Evolutionary conservation across 2,113 vertebrate species (phyloP), one percentile per base, ranked within the genome.

Genomic region (Ameiurus melas): DNA sequence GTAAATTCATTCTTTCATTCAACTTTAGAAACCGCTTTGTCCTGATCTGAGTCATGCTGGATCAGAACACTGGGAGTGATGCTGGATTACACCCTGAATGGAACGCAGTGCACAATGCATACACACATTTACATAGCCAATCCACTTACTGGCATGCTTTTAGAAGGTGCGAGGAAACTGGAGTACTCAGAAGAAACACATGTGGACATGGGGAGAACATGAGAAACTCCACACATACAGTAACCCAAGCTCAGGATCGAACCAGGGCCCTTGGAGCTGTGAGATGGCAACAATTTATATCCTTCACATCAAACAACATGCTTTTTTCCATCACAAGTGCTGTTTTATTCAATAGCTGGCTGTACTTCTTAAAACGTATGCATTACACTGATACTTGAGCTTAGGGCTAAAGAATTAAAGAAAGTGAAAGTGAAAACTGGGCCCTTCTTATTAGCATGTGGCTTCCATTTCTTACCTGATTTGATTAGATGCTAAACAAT

Each of bases 401-500:
- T 36, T 57, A 6, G 12, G 22, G 10, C 39, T 36, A 36, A 57
- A 43, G 55, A 77, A 47, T 39, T 58, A 58, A 57, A 75, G 12
- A 85, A 58, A 70, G 19, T 27, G 51, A 68, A 84, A 84, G 64
- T 70, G 17, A 70, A 70, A 84, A 2, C 10, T 70, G 43, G 30
- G 47, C n/a, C 19, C 17, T 30, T 84, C 43, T 33, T 8, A 68
- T 66, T 66, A 70, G 14, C 17, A 36, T n/a, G n/a, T 22, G 14
- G 8, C 1, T 27, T 27, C 27, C n/a, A 70, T 33, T 20, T 30
- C 3, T 68, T 51, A 27, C 16, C 17, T 30, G 16, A 22, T 57
- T 75, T 85, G 68, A 85, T 85, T 13, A 58, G 30, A 73, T 43
- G 5, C 84, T 75, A 73, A n/a, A 78, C 13, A 0, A 77, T 77